Percentiles rank a stretch among this genome's conserved stretches.
Evolutionary conservation across 2,888 invertebrate species (phyloP).

Genomic region (Podotricha telesiphe): DNA sequence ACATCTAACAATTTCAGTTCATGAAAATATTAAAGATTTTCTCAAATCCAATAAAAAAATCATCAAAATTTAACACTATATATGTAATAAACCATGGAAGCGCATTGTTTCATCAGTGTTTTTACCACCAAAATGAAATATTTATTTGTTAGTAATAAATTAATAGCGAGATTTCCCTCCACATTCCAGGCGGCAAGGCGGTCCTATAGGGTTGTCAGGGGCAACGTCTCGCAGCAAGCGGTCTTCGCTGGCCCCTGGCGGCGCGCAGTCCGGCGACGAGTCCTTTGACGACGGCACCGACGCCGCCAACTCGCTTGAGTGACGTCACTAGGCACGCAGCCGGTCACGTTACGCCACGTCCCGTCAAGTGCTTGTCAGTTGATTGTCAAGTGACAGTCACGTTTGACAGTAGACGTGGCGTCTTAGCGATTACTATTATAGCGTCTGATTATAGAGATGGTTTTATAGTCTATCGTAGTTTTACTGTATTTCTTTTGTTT

Average conservation of each 20-base stretch:
- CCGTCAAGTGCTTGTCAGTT: neutral
- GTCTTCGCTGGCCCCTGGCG: constrained; percentile 86
- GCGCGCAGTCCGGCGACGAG: constrained; percentile 88
- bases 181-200: constrained; percentile 75
- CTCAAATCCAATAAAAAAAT: too few species aligned
- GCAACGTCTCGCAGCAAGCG: constrained; percentile 87
- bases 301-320: constrained; percentile 89
- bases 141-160: neutral
- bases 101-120: too few species aligned
- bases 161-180: neutral
- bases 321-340: constrained; percentile 40
- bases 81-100: too few species aligned
- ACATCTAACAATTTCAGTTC: too few species aligned
- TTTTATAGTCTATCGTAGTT: too few species aligned
- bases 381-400: neutral
- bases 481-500: too few species aligned
- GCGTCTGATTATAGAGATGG: neutral
- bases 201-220: constrained; percentile 84
- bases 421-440: constrained; percentile 12
- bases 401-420: neutral
- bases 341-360: neutral
- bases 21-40: too few species aligned
- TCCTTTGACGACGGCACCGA: constrained; percentile 89
- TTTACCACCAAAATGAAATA: too few species aligned
- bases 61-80: too few species aligned